phyloP scores from a whole-genome alignment of 2,797 vertebrate species.

The Chaetodon trifasciatus region DNA sequence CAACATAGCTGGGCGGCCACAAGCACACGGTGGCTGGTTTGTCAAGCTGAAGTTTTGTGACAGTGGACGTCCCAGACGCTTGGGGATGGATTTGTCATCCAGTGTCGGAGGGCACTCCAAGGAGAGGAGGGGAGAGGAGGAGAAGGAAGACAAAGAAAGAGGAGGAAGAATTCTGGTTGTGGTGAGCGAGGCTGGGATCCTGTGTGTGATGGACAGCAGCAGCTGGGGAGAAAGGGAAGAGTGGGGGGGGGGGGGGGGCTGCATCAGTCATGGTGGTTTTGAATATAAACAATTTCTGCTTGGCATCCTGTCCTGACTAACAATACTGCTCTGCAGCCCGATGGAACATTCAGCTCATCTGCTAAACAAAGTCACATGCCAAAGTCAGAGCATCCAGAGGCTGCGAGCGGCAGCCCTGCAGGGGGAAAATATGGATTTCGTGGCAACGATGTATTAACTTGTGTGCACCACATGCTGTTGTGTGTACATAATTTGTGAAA shows the following conservation, averaged over 20 bases:
- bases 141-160: slow-evolving; percentile 37
- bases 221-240: slow-evolving; percentile 61
- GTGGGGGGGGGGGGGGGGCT: slow-evolving; percentile 37
- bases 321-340: slow-evolving; percentile 19
- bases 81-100: slow-evolving; percentile 46
- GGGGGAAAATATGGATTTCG: slow-evolving; percentile 63
- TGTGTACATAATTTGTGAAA: slow-evolving; percentile 43
- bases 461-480: slow-evolving; percentile 64
- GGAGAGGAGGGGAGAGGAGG: slow-evolving; percentile 25
- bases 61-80: slow-evolving; percentile 34
- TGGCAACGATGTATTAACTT: slow-evolving; percentile 41
- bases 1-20: slow-evolving; percentile 38
- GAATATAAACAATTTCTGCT: slow-evolving; percentile 70
- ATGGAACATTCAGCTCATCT: slow-evolving; percentile 69
- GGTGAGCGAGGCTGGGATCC: slow-evolving; percentile 56
- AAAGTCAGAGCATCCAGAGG: slow-evolving; percentile 35
- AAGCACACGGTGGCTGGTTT: slow-evolving; percentile 42
- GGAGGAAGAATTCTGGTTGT: slow-evolving; percentile 57
- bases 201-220: slow-evolving; percentile 73
- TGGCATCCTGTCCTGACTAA: slow-evolving; percentile 56
- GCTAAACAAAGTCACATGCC: slow-evolving; percentile 59
- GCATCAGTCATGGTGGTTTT: slow-evolving; percentile 77
- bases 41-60: slow-evolving; percentile 40
- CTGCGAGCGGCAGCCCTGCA: slow-evolving; percentile 20
- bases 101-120: slow-evolving; percentile 31